These are phyloP conservation scores for Zoanthus gigantus DNA, from an alignment of 92 coral and sea anemone species.

Conservation along the genomic window DNA sequence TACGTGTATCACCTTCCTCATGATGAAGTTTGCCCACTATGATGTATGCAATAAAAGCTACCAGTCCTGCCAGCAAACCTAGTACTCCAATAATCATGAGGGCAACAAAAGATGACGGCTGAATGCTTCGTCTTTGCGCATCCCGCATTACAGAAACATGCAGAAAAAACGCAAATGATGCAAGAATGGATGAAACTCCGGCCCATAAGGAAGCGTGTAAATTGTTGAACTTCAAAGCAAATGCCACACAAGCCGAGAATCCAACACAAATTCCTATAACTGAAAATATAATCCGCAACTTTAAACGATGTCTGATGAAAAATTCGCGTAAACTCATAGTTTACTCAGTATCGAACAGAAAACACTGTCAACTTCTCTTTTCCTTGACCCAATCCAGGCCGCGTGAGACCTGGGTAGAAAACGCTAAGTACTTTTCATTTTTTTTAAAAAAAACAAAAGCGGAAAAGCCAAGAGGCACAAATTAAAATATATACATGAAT, in stretches of 20 bases:
- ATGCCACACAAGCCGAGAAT: slow-evolving; percentile 64
- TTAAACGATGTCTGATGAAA: slow-evolving; percentile 47
- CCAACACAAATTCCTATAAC: slow-evolving; percentile 77
- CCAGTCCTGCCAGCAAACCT: slow-evolving; percentile 70
- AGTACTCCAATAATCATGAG: slow-evolving; percentile 62
- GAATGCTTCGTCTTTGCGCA: slow-evolving; percentile 48
- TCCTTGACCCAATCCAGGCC: no score
- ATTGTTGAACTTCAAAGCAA: slow-evolving; percentile 71
- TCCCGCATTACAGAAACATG: slow-evolving; percentile 76
- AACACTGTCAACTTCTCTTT: no score
- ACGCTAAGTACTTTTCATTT: no score
- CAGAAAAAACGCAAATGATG: slow-evolving; percentile 67
- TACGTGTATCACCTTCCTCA: slow-evolving; percentile 63
- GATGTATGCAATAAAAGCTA: slow-evolving; percentile 65
- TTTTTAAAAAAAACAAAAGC: no score
- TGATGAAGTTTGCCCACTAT: slow-evolving; percentile 61
- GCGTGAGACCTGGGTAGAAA: no score
- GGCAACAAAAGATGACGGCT: slow-evolving; percentile 50
- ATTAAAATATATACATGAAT: no score
- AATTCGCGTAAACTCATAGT: slow-evolving; percentile 27
- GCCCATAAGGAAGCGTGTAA: slow-evolving; percentile 81
- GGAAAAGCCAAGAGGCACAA: no score
- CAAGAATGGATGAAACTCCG: slow-evolving; percentile 76
- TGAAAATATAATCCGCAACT: slow-evolving; percentile 63
- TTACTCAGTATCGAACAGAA: background rate